Conservation (phyloP, 2,113 vertebrate genomes). For the Dascyllus trimaculatus region DNA sequence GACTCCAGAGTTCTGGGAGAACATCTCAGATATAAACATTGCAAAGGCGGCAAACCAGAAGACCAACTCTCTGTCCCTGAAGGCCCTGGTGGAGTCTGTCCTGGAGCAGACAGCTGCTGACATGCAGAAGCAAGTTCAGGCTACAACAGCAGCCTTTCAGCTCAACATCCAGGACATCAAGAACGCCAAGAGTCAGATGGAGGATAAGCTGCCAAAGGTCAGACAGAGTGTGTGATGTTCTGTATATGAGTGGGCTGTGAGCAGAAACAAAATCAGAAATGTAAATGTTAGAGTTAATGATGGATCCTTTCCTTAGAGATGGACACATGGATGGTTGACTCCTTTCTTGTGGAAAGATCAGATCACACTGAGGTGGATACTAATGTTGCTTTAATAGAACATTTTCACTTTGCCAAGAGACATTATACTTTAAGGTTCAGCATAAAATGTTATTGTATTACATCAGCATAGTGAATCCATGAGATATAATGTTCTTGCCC, state of each 20-base stretch:
- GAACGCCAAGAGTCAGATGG: slow-evolving; percentile 87
- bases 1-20: slow-evolving; percentile 88
- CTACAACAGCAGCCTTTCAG: slow-evolving; percentile 81
- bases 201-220: slow-evolving; percentile 88
- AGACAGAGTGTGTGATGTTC: neutral
- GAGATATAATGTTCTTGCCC: too few species aligned
- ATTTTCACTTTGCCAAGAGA: too few species aligned
- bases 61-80: slow-evolving; percentile 86
- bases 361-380: too few species aligned
- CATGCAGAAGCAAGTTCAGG: slow-evolving; percentile 82
- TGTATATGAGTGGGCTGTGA: neutral
- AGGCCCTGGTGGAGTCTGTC: slow-evolving; percentile 85
- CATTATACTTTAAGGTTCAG: too few species aligned
- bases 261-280: too few species aligned
- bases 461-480: too few species aligned
- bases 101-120: slow-evolving; percentile 88
- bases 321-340: too few species aligned
- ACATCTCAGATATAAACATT: slow-evolving; percentile 88
- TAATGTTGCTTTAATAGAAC: too few species aligned
- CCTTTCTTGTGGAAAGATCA: too few species aligned
- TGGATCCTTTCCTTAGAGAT: too few species aligned
- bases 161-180: slow-evolving; percentile 86
- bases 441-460: too few species aligned
- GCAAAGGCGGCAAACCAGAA: slow-evolving; percentile 90
- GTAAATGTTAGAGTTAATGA: too few species aligned